These are phyloP conservation scores for Drosophila erecta DNA, from an alignment of 1,140 invertebrate genomes.

Conservation along the genomic window DNA sequence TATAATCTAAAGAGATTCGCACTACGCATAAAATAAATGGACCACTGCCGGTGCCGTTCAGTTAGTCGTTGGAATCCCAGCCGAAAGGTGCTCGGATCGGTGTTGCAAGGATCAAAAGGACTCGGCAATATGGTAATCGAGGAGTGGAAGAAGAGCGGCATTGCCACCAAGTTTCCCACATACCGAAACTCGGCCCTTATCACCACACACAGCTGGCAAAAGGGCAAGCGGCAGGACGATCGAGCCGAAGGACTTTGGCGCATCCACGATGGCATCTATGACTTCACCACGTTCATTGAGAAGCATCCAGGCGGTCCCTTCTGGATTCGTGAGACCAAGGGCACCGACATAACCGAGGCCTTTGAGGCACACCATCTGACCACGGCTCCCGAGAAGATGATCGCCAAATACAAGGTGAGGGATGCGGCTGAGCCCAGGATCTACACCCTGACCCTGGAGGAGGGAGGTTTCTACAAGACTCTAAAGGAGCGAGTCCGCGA, in stretches of 20 bases:
- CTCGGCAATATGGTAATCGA: conserved; percentile 68
- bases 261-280: conserved; percentile 88
- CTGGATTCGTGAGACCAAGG: conserved; percentile 88
- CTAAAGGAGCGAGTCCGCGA: conserved; percentile 86
- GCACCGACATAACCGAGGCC: conserved; percentile 90
- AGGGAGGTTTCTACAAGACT: conserved; percentile 89
- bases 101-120: conserved; percentile 11
- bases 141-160: conserved; percentile 73
- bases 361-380: conserved; percentile 88
- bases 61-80: conserved; percentile 22
- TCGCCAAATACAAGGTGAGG: conserved; percentile 87
- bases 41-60: conserved; percentile 20
- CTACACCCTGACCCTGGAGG: conserved; percentile 87
- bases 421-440: conserved; percentile 86
- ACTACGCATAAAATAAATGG: conserved; percentile 27
- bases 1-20: conserved; percentile 32
- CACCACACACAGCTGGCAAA: conserved; percentile 85
- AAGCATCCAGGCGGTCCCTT: conserved; percentile 89
- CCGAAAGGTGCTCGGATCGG: conserved; percentile 6
- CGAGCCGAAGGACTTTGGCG: conserved; percentile 89
- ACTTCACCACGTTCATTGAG: conserved; percentile 87
- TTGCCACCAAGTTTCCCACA: conserved; percentile 77
- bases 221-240: conserved; percentile 87
- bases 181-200: conserved; percentile 70
- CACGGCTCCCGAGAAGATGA: conserved; percentile 85